phyloP scores from a whole-genome alignment of 2,113 vertebrate species.

The Scartelaos histophorus region DNA sequence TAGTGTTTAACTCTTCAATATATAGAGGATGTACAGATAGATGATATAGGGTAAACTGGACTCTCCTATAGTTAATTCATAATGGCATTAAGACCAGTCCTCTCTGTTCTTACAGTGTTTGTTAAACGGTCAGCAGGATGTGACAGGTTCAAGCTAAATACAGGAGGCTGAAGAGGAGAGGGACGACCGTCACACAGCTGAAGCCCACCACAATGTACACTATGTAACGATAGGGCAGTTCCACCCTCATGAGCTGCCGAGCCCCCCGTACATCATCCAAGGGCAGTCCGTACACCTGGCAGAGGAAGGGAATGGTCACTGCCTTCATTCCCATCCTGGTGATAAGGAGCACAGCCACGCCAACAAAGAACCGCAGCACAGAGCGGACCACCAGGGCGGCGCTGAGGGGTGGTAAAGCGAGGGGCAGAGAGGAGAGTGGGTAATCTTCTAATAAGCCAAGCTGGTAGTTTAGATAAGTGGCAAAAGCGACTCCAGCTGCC shows the following conservation, averaged over 20 bases:
- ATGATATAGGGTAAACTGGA: slow-evolving; percentile 21
- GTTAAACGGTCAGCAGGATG: slow-evolving; percentile 27
- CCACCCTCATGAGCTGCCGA: slow-evolving; percentile 88
- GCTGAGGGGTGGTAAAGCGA: slow-evolving; percentile 77
- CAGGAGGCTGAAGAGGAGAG: slow-evolving; percentile 82
- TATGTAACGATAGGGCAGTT: slow-evolving; percentile 92
- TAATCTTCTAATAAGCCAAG: slow-evolving; percentile 83
- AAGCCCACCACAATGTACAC: slow-evolving; percentile 93
- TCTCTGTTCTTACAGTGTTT: slow-evolving; percentile 2
- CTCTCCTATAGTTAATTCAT: not conserved
- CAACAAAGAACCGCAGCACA: slow-evolving; percentile 82
- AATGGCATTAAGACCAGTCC: slow-evolving; percentile 4
- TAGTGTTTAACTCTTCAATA: slow-evolving; percentile 27
- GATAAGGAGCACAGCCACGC: slow-evolving; percentile 81
- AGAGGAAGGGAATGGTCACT: slow-evolving; percentile 86
- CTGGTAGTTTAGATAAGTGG: slow-evolving; percentile 79
- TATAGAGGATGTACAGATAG: slow-evolving; percentile 13
- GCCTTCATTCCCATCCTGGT: slow-evolving; percentile 87
- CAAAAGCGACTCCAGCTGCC: slow-evolving; percentile 87
- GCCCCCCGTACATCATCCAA: slow-evolving; percentile 81
- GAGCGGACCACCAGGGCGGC: slow-evolving; percentile 77
- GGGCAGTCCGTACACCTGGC: slow-evolving; percentile 81
- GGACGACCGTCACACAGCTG: slow-evolving; percentile 84
- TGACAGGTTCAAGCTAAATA: slow-evolving; percentile 81
- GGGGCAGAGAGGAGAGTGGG: slow-evolving; percentile 77